These are phyloP conservation scores for Parazoanthus darwini DNA, from an alignment of 92 coral and sea anemone genomes.

Conservation along the genomic window DNA sequence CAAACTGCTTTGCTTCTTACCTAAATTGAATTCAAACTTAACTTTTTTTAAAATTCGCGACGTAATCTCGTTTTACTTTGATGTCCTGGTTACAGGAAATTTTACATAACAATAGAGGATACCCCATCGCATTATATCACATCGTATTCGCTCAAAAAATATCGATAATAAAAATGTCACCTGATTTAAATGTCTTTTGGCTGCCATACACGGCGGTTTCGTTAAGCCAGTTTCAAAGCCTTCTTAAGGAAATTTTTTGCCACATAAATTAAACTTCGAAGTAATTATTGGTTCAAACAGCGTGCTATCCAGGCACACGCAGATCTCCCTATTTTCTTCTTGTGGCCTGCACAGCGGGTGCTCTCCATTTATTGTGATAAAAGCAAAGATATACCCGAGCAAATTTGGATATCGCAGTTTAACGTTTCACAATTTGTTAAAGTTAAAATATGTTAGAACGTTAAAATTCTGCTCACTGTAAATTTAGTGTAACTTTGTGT, in stretches of 20 bases:
- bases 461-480: neutral
- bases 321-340: neutral
- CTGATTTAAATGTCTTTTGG: neutral
- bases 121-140: neutral
- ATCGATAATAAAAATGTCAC: conserved; percentile 1
- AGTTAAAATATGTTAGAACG: neutral
- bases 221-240: neutral
- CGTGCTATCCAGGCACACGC: neutral
- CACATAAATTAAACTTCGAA: neutral
- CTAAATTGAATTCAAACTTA: neutral
- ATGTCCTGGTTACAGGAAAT: conserved; percentile 3
- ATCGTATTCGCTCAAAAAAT: neutral
- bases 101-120: conserved; percentile 34
- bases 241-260: neutral
- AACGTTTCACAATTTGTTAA: neutral
- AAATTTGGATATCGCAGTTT: neutral
- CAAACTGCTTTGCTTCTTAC: neutral
- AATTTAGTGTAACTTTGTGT: neutral
- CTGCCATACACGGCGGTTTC: neutral
- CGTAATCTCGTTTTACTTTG: conserved; percentile 22
- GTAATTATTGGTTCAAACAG: neutral
- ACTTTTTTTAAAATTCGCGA: neutral
- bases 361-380: neutral
- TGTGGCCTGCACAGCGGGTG: neutral
- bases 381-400: neutral